Conservation (phyloP, 2,888 invertebrate genomes). For the Seira musarum region DNA sequence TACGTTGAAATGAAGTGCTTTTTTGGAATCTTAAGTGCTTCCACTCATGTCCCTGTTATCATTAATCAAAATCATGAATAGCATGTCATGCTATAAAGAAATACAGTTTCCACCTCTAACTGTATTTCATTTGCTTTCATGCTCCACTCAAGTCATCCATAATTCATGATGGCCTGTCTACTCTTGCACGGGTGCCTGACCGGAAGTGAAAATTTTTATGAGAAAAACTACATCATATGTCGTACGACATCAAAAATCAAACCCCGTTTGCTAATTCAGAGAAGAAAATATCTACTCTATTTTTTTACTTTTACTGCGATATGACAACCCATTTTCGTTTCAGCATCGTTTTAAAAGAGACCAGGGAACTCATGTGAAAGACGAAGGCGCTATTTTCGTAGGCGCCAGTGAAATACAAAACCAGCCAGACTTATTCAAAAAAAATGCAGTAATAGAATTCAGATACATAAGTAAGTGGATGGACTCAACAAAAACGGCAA, state of each 20-base stretch:
- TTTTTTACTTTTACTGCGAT: neutral
- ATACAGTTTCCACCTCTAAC: neutral
- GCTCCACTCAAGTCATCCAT: neutral
- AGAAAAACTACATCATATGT: neutral
- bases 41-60: neutral
- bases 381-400: neutral
- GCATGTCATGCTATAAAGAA: neutral
- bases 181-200: neutral
- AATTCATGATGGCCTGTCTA: neutral
- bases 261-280: neutral
- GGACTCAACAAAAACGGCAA: no score
- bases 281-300: neutral
- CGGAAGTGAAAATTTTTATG: constrained; percentile 3
- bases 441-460: neutral
- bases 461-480: neutral
- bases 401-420: neutral
- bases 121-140: neutral
- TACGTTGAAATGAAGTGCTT: neutral
- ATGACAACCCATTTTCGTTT: neutral
- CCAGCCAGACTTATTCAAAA: neutral
- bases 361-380: neutral
- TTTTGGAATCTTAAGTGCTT: constrained; percentile 8
- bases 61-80: constrained; percentile 7
- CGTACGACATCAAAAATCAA: neutral
- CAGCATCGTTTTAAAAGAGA: neutral